Conservation (phyloP, 2,888 invertebrate genomes). For the Nephrotoma guestfalica region DNA sequence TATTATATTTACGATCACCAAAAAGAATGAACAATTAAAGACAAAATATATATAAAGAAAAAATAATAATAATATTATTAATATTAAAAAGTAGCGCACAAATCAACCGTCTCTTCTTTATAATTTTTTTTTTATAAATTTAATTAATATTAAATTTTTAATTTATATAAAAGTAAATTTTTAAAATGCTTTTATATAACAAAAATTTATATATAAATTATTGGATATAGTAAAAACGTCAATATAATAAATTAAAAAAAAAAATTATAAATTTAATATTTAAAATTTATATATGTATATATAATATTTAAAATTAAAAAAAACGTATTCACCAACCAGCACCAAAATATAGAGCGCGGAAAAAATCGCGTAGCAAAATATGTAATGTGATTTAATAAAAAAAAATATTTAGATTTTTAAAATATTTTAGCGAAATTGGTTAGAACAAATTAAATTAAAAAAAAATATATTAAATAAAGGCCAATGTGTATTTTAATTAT, state of each 20-base stretch:
- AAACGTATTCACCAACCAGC: conserved; percentile 4
- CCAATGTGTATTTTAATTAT: not conserved
- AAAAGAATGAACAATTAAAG: not conserved
- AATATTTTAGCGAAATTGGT: not conserved
- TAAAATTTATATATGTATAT: not conserved
- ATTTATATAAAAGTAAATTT: not conserved
- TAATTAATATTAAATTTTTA: not conserved
- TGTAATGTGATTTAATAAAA: not conserved
- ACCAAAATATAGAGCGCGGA: conserved; percentile 3
- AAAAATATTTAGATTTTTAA: not conserved
- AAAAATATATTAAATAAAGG: not conserved
- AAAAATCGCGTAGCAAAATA: not conserved
- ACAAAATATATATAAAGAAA: not conserved
- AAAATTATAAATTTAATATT: not conserved
- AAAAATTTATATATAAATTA: not conserved
- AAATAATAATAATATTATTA: conserved; percentile 1
- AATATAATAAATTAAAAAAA: conserved; percentile 2
- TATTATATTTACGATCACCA: conserved; percentile 10
- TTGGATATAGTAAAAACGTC: not conserved
- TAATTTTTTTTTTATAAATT: not conserved
- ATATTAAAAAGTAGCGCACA: not conserved
- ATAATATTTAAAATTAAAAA: not conserved
- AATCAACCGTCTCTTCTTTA: not conserved
- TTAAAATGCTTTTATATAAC: not conserved
- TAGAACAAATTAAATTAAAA: not conserved